Conservation (phyloP, 2,888 invertebrate species). For the Ellobium chinense region DNA sequence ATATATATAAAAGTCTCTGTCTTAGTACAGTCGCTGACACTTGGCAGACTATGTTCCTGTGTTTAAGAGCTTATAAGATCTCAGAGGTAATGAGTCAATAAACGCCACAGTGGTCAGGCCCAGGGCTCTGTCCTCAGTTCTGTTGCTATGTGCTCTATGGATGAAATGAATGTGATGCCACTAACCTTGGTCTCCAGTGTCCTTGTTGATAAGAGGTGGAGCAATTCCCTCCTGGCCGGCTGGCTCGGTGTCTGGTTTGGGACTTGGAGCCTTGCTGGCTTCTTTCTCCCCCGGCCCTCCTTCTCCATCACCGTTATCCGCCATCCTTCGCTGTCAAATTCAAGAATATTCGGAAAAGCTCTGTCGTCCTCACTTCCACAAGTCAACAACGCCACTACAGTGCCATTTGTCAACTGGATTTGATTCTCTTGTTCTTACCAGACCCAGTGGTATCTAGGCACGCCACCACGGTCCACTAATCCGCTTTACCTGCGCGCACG, state of each 20-base stretch:
- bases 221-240: conserved; percentile 62
- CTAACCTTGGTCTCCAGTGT: neutral
- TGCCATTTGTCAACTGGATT: neutral
- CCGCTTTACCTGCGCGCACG: neutral
- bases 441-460: conserved; percentile 7
- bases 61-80: no score
- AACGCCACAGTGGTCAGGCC: no score
- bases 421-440: no score
- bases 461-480: conserved; percentile 5
- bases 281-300: conserved; percentile 72
- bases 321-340: conserved; percentile 40
- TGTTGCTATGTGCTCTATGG: no score
- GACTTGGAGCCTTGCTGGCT: conserved; percentile 73
- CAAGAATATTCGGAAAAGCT: neutral
- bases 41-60: no score
- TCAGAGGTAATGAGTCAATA: no score
- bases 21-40: no score
- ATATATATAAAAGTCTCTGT: no score
- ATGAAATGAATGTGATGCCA: no score
- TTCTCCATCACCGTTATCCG: conserved; percentile 65
- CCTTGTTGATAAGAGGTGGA: conserved; percentile 70
- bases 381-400: neutral
- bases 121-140: no score
- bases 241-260: conserved; percentile 70
- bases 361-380: neutral